These are phyloP conservation scores for Clupea harengus DNA, from an alignment of 2,113 vertebrate species.

Conservation along the genomic window DNA sequence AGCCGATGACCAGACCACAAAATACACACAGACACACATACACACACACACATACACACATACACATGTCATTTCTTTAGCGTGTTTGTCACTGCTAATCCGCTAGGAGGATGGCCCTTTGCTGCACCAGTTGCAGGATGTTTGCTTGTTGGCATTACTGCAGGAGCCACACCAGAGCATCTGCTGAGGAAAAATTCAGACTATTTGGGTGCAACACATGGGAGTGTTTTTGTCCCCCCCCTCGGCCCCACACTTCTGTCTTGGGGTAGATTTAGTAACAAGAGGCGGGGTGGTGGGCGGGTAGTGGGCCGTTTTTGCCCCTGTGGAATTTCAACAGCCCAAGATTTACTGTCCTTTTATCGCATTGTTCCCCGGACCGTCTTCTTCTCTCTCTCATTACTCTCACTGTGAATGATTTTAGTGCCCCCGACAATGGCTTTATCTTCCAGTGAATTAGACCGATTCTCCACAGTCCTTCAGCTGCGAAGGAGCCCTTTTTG, in stretches of 20 bases:
- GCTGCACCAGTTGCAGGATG: background rate
- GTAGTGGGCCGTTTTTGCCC: background rate
- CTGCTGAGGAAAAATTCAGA: conserved; percentile 5
- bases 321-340: conserved; percentile 24
- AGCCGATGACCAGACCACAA: background rate
- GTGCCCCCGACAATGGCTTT: conserved; percentile 43
- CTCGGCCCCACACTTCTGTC: background rate
- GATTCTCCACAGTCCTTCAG: conserved; percentile 54
- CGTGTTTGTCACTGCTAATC: background rate
- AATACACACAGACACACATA: background rate
- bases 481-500: background rate
- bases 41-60: background rate
- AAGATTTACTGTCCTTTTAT: conserved; percentile 46
- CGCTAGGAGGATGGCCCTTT: background rate
- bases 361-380: conserved; percentile 37
- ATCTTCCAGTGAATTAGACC: conserved; percentile 58
- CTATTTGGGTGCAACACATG: background rate
- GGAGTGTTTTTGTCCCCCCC: background rate
- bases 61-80: background rate
- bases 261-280: conserved; percentile 19
- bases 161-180: conserved; percentile 23
- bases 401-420: conserved; percentile 59
- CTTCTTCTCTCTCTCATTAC: conserved; percentile 34
- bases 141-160: conserved; percentile 20
- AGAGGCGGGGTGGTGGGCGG: conserved; percentile 10